Evolutionary conservation across 2,888 invertebrate genomes (phyloP).

Genomic region (Trichopria drosophilae): DNA sequence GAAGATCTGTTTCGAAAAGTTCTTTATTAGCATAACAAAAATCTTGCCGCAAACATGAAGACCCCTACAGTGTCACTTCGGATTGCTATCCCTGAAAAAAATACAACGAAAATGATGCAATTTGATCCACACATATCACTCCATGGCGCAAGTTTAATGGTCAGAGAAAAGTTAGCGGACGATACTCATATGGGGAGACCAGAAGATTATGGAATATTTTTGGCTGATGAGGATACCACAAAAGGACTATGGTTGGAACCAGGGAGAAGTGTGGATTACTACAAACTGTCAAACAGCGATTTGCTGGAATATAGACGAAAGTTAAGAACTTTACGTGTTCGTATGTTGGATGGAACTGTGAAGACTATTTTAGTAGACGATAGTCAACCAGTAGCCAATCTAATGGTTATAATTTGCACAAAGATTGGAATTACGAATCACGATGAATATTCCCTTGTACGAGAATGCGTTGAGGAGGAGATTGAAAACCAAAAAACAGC

Average conservation of each 20-base stretch:
- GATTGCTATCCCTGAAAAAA: too few species aligned
- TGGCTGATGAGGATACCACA: constrained; percentile 94
- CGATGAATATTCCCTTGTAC: constrained; percentile 92
- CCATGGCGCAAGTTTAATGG: too few species aligned
- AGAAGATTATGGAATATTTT: constrained; percentile 94
- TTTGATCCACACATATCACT: too few species aligned
- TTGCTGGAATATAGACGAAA: constrained; percentile 93
- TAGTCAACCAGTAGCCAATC: constrained; percentile 93
- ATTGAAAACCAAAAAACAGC: constrained; percentile 74
- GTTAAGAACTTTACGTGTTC: constrained; percentile 85
- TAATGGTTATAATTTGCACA: constrained; percentile 99
- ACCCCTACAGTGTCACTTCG: too few species aligned
- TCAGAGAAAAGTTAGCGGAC: too few species aligned
- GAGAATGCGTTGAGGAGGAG: constrained; percentile 83
- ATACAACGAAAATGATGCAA: too few species aligned
- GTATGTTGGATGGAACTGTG: constrained; percentile 94
- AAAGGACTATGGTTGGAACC: constrained; percentile 98
- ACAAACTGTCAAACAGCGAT: constrained; percentile 92
- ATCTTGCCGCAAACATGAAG: too few species aligned
- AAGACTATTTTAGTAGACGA: constrained; percentile 98
- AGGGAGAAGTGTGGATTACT: constrained; percentile 92
- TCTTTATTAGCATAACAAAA: too few species aligned
- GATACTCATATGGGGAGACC: too few species aligned
- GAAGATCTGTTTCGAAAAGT: too few species aligned
- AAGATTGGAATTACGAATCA: constrained; percentile 99